A percentile compares a stretch with the other conserved stretches of the same genome.
These are phyloP conservation scores for Periophthalmodon schlosseri DNA, from an alignment of 2,113 vertebrate species.

Conservation along the genomic window DNA sequence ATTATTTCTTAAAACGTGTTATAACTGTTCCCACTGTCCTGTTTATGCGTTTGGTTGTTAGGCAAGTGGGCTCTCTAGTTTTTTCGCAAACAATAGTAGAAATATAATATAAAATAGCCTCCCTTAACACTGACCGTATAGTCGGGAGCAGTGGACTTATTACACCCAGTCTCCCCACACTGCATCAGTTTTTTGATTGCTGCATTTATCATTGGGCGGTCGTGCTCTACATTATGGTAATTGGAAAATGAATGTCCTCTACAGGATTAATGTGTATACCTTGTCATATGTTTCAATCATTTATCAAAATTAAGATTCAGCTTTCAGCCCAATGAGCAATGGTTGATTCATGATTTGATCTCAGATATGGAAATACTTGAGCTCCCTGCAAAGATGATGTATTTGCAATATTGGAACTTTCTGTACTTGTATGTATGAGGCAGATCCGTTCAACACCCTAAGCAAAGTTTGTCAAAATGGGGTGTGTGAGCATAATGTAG, in stretches of 20 bases:
- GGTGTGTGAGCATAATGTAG: not conserved
- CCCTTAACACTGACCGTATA: conserved; percentile 55
- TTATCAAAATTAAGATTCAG: conserved; percentile 75
- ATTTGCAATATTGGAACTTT: conserved; percentile 31
- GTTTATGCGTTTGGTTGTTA: conserved; percentile 49
- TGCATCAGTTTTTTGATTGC: conserved; percentile 78
- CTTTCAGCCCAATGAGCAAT: conserved; percentile 51
- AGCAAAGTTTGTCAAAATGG: not conserved
- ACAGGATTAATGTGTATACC: conserved; percentile 78
- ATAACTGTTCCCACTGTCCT: conserved; percentile 13
- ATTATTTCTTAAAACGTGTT: conserved; percentile 46
- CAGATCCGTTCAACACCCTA: not conserved
- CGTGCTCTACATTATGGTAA: conserved; percentile 77
- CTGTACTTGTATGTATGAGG: not conserved
- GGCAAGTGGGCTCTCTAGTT: conserved; percentile 35
- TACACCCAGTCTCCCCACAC: conserved; percentile 66
- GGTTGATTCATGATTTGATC: conserved; percentile 58
- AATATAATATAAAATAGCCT: conserved; percentile 33
- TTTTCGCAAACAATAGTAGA: not conserved
- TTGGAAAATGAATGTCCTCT: conserved; percentile 78
- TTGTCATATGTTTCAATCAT: conserved; percentile 78
- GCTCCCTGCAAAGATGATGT: conserved; percentile 29
- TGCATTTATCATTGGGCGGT: conserved; percentile 74
- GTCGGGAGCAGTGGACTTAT: conserved; percentile 65
- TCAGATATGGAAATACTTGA: conserved; percentile 49